A percentile compares a stretch with the other conserved stretches of the same genome.
Evolutionary conservation across 2,113 vertebrate species (phyloP).

Genomic region (Empidonax alnorum): DNA sequence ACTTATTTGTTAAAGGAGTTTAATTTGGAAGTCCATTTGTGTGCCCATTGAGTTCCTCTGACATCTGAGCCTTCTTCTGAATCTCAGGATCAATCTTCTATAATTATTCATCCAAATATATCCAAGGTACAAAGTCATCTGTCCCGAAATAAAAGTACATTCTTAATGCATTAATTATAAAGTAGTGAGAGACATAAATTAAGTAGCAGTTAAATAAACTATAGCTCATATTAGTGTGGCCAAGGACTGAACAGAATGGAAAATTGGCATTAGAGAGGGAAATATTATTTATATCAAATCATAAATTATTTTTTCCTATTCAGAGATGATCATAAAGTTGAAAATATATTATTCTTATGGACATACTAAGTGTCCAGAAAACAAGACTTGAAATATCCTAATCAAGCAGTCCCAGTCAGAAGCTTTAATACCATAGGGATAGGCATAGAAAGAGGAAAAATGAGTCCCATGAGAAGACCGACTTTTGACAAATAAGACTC

Average conservation of each 20-base stretch:
- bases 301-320: neutral
- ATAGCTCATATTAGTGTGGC: neutral
- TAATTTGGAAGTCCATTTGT: neutral
- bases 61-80: neutral
- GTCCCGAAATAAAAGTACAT: neutral
- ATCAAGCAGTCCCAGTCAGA: neutral
- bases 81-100: neutral
- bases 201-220: neutral
- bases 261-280: neutral
- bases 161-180: neutral
- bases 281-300: neutral
- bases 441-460: neutral
- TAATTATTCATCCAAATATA: neutral
- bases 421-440: neutral
- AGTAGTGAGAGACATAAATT: neutral
- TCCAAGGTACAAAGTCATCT: neutral
- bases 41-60: neutral
- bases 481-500: neutral
- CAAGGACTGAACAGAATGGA: neutral
- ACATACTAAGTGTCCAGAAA: neutral
- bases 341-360: neutral
- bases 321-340: neutral
- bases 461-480: fast-evolving
- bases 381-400: neutral
- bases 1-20: neutral